Conservation (phyloP, 2,888 invertebrate species). For the Andrena fulva region DNA sequence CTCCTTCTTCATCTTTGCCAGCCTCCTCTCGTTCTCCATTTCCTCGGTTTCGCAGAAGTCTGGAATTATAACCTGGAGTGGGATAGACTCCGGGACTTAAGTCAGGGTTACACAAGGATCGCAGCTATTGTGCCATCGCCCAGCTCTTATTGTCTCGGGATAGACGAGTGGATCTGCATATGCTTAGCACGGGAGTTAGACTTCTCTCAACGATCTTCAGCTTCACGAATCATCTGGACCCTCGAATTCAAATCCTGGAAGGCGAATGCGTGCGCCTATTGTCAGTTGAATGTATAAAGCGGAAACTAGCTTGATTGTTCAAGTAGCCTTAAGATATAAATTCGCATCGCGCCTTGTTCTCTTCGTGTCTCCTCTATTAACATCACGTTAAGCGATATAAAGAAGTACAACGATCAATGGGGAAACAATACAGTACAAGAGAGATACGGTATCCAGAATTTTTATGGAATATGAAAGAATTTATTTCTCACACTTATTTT, state of each 20-base stretch:
- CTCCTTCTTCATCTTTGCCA: slow-evolving; percentile 33
- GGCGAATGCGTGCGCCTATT: slow-evolving; percentile 65
- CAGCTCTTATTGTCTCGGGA: slow-evolving; percentile 83
- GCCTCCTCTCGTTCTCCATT: slow-evolving; percentile 70
- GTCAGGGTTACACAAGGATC: slow-evolving; percentile 85
- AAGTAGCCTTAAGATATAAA: slow-evolving; percentile 18
- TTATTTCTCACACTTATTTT: no score
- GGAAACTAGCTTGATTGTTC: slow-evolving; percentile 60
- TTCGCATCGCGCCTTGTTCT: slow-evolving; percentile 3
- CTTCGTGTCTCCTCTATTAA: neutral
- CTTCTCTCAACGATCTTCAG: slow-evolving; percentile 75
- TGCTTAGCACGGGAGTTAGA: slow-evolving; percentile 83
- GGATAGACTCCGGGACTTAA: slow-evolving; percentile 84
- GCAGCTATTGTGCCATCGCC: slow-evolving; percentile 83
- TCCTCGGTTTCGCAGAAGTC: slow-evolving; percentile 80
- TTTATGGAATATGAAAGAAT: no score
- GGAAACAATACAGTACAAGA: no score
- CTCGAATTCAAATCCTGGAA: slow-evolving; percentile 69
- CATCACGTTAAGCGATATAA: neutral
- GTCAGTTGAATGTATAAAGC: slow-evolving; percentile 61
- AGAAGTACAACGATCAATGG: neutral
- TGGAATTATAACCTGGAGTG: slow-evolving; percentile 83
- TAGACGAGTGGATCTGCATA: slow-evolving; percentile 85
- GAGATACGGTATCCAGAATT: no score
- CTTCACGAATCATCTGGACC: slow-evolving; percentile 73